phyloP scores from a whole-genome alignment of 2,797 vertebrate species.

The Poeciliopsis gracilis region DNA sequence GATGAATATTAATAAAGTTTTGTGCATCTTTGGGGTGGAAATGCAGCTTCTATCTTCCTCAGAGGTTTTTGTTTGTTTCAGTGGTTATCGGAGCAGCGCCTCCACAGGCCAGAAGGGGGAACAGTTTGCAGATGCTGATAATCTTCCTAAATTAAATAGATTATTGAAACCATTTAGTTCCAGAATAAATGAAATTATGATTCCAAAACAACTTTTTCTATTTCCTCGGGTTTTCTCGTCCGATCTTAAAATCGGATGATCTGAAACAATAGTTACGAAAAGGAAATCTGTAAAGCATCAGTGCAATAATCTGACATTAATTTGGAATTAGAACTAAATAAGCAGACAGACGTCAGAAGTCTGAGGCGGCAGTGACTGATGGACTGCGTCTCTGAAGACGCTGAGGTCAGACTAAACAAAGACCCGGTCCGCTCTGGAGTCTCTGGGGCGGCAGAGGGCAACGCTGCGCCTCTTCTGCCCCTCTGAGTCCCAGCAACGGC shows the following conservation, averaged over 20 bases:
- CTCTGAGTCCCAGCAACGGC: slow-evolving; percentile 8
- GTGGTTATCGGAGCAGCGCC: too few species aligned
- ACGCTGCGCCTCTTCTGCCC: slow-evolving; percentile 48
- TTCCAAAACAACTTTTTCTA: neutral
- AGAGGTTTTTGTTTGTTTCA: too few species aligned
- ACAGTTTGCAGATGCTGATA: too few species aligned
- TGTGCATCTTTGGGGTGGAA: too few species aligned
- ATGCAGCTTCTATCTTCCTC: too few species aligned
- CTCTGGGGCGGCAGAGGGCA: slow-evolving; percentile 46
- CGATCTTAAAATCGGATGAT: neutral
- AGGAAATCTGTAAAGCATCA: neutral
- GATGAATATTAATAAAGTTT: too few species aligned
- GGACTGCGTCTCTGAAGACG: slow-evolving; percentile 27
- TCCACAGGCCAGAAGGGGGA: too few species aligned
- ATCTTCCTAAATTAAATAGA: too few species aligned
- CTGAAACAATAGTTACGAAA: neutral
- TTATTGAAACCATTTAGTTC: too few species aligned
- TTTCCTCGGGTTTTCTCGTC: too few species aligned
- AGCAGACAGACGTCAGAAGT: neutral
- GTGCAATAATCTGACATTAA: neutral
- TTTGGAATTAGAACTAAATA: neutral
- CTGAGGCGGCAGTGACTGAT: slow-evolving; percentile 53
- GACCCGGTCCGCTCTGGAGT: slow-evolving; percentile 28
- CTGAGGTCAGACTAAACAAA: slow-evolving; percentile 67
- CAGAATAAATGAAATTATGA: neutral